Base-by-base conservation (phyloP, 2,888 invertebrate species). In the Physocephala rufipes region DNA sequence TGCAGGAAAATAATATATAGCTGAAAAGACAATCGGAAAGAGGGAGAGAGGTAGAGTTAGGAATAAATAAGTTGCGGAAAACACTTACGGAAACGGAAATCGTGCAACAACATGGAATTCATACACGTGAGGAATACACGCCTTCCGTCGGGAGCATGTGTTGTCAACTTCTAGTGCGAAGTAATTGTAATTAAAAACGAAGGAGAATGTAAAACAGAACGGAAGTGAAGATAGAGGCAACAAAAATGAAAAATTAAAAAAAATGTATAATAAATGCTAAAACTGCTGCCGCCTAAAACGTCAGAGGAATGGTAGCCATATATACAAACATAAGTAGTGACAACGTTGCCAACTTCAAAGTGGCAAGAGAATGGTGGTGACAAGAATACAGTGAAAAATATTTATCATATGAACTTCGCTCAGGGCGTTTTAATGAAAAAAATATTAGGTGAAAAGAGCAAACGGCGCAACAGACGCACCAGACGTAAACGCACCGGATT, bases 371-470 rank as follows among this genome's bases (percentile, higher is more conserved):
- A n/a, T n/a, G n/a, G n/a, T n/a, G n/a, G n/a, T n/a, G 47, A 45
- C 15, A 12, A 19, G 28, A 53, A 65, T 28, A 45, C 36, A 59
- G 28, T 59, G 26, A n/a, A 62, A 62, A 62, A 62, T 28, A 28
- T 58, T 58, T 58, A 26, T 28, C 9, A 15, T 58, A 21, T 21
- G n/a, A 45, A 45, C 12, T 45, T 43, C n/a, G 21, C 43, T 2
- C 53, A 53, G 12, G 19, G 36, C 36, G 36, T 36, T 36, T 36
- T 9, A 36, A 9, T 9, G 9, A 36, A 36, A 36, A n/a, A n/a
- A n/a, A n/a, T n/a, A n/a, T n/a, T n/a, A n/a, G 55, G 55, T 19
- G 55, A 55, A 51, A 7, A 21, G 19, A 21, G 19, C 15, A 16
- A 24, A 30, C 61, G 19, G 36, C 13, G 16, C 61, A 28, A 45